Base-by-base conservation (phyloP, 2,888 invertebrate genomes). In the Spilosoma lubricipeda region DNA sequence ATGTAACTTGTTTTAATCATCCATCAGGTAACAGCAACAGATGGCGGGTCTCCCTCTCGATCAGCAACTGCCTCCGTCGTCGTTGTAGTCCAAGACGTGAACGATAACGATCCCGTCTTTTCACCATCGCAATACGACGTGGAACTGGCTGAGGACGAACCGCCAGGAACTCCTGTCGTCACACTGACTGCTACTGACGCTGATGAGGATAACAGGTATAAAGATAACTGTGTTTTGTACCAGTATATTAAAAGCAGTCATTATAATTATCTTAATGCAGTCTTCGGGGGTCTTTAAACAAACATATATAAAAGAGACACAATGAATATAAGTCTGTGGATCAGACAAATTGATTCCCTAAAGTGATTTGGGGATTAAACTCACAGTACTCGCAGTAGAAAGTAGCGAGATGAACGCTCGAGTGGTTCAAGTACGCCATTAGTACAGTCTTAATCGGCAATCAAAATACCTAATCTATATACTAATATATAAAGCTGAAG, bases 91-190 rank as follows among this genome's bases (percentile, higher is more conserved):
- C 98, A 98, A 90, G 99, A 99, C 92, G 98, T 99, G 30, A 99
- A 99, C 91, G 99, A 99, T 94, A 99, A 99, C 92, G 98, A 99
- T 91, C 99, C 99, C 0, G 97, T 98, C 80, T 99, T 99, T 93
- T 98, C 98, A 85, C 98, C 98, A 80, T 98, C 98, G 85, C 97
- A 98, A 88, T 99, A 99, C 93, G 99, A 99, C 90, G 98, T 98
- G 1, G 97, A 98, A 71, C 96, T 99, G 27, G 97, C 98, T 0
- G 99, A 99, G 93, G 98, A 99, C 92, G 97, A 98, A 86, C 97
- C 98, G 0, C 98, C 98, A 0, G 99, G 99, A 0, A 99, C 98
- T 0, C 98, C 98, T 0, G 98, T 99, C 0, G 97, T 98, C 7
- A 98, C 98, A 0, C 98, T 99, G 3, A 98, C 98, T 0, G 99